A percentile compares a stretch with the other conserved stretches of the same genome.
phyloP scores from a whole-genome alignment of 2,888 invertebrate genomes.

The Nineta flava region DNA sequence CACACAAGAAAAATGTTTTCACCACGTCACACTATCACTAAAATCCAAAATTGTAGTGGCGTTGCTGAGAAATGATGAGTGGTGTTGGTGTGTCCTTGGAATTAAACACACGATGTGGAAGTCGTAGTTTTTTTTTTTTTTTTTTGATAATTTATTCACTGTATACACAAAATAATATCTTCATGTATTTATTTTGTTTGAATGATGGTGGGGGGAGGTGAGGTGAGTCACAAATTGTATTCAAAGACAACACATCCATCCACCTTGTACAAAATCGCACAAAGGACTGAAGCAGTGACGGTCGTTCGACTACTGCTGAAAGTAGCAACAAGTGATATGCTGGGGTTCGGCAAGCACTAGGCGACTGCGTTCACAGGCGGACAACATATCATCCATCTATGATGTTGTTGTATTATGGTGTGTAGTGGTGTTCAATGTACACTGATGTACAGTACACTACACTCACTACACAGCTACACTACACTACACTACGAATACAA shows the following conservation, averaged over 20 bases:
- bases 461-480: too few relatives aligned
- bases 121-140: not conserved
- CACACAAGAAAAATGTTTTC: too few relatives aligned
- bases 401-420: too few relatives aligned
- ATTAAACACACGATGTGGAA: too few relatives aligned
- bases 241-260: constrained; percentile 10
- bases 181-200: not conserved
- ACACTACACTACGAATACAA: too few relatives aligned
- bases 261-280: constrained; percentile 15
- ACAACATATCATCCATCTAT: not conserved
- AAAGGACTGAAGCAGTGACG: constrained; percentile 18
- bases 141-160: not conserved
- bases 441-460: too few relatives aligned
- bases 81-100: too few relatives aligned
- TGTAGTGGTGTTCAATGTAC: too few relatives aligned
- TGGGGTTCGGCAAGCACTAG: constrained; percentile 13
- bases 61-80: too few relatives aligned
- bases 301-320: constrained; percentile 12
- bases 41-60: too few relatives aligned
- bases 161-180: not conserved
- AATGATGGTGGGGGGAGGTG: not conserved
- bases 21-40: too few relatives aligned
- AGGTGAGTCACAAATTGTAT: too few relatives aligned
- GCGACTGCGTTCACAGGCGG: not conserved
- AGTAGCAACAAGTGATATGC: constrained; percentile 22